Evolutionary conservation across 2,113 vertebrate species (phyloP).

Genomic region (Platysteira castanea): DNA sequence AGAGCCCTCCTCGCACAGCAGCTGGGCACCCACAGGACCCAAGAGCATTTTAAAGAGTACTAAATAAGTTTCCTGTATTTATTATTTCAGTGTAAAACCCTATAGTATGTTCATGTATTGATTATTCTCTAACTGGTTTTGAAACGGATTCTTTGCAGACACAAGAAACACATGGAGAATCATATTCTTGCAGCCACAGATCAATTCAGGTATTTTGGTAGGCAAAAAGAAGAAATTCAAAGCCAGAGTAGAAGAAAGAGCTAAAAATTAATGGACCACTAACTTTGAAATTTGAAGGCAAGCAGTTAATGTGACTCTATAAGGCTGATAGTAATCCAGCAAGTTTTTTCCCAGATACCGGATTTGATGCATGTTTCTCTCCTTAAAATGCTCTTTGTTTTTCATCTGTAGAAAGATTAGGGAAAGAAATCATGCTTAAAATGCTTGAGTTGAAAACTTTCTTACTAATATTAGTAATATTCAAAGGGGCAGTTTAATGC

Average conservation of each 20-base stretch:
- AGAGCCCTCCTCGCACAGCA: not conserved
- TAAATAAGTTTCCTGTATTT: not conserved
- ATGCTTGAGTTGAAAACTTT: not conserved
- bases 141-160: not conserved
- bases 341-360: not conserved
- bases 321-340: not conserved
- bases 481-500: not conserved
- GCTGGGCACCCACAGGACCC: not conserved
- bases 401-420: not conserved
- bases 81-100: not conserved
- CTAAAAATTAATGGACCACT: not conserved
- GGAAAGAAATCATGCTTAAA: not conserved
- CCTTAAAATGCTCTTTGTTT: not conserved
- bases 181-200: not conserved
- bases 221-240: not conserved
- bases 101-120: not conserved
- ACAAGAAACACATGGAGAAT: not conserved
- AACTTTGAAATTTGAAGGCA: not conserved
- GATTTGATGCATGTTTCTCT: not conserved
- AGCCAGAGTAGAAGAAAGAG: not conserved
- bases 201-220: not conserved
- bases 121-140: not conserved
- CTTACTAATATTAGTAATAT: not conserved
- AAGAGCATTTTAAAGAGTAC: not conserved
- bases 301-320: not conserved